Evolutionary conservation across 2,797 vertebrate species (phyloP).

Genomic region (Mus minutoides): DNA sequence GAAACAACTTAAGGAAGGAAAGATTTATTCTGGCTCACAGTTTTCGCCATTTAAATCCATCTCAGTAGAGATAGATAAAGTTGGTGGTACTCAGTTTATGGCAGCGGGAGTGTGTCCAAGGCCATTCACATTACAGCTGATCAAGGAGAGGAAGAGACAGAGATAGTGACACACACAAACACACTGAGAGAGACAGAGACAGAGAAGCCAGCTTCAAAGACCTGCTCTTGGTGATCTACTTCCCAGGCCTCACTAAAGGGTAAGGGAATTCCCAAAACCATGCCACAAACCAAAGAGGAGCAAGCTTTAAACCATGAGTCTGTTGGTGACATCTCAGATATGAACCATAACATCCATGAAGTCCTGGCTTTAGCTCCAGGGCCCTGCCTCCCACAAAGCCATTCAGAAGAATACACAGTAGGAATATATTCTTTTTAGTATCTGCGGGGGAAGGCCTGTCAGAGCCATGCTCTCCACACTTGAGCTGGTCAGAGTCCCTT

Average conservation of each 20-base stretch:
- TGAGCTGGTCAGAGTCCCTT: not conserved
- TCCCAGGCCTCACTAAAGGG: not conserved
- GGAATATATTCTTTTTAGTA: not conserved
- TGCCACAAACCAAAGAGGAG: not conserved
- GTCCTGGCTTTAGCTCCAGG: not conserved
- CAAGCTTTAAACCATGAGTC: not conserved
- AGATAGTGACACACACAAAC: not conserved
- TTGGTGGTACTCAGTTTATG: not conserved
- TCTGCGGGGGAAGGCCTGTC: not conserved
- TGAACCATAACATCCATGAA: not conserved
- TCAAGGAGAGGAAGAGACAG: not conserved
- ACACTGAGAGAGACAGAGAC: not conserved
- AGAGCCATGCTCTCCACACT: not conserved
- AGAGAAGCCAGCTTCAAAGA: not conserved
- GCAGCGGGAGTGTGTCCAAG: not conserved
- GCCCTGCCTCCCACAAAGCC: not conserved
- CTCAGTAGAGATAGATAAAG: not conserved
- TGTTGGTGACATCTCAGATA: not conserved
- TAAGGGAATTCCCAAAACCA: not conserved
- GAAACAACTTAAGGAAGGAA: not conserved
- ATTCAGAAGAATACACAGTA: not conserved
- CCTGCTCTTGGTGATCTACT: not conserved
- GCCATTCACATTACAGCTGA: not conserved
- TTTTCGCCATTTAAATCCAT: not conserved
- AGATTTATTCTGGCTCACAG: not conserved